These are phyloP conservation scores for Hylia prasina DNA, from an alignment of 2,113 vertebrate species.

Conservation along the genomic window DNA sequence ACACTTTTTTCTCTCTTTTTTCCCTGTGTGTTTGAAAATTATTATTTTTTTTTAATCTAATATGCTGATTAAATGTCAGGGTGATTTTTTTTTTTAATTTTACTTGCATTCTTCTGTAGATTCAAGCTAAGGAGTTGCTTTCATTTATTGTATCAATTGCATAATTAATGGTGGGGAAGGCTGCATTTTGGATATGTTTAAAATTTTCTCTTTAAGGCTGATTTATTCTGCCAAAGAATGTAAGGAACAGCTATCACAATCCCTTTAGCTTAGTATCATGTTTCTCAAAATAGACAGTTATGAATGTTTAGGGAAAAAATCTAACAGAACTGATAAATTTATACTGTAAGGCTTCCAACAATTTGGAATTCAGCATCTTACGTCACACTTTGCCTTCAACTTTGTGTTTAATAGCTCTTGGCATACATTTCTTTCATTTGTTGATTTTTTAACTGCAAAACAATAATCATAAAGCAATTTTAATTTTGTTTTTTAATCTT, in stretches of 20 bases:
- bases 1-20: fast-evolving
- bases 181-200: not conserved
- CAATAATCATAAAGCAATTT: not conserved
- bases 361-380: not conserved
- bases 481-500: not conserved
- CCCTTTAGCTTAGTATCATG: not conserved
- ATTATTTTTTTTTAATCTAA: not conserved
- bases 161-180: not conserved
- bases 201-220: not conserved
- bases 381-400: not conserved
- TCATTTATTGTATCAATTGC: not conserved
- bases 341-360: not conserved
- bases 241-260: not conserved
- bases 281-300: not conserved
- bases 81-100: no score
- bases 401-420: not conserved
- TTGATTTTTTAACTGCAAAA: not conserved
- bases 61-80: not conserved
- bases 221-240: not conserved
- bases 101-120: not conserved
- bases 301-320: not conserved
- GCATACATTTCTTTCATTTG: not conserved
- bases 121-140: not conserved
- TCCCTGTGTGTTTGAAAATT: not conserved
- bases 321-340: not conserved